These are phyloP conservation scores for Sebastes schlegelii DNA, from an alignment of 2,113 vertebrate genomes.

Conservation along the genomic window DNA sequence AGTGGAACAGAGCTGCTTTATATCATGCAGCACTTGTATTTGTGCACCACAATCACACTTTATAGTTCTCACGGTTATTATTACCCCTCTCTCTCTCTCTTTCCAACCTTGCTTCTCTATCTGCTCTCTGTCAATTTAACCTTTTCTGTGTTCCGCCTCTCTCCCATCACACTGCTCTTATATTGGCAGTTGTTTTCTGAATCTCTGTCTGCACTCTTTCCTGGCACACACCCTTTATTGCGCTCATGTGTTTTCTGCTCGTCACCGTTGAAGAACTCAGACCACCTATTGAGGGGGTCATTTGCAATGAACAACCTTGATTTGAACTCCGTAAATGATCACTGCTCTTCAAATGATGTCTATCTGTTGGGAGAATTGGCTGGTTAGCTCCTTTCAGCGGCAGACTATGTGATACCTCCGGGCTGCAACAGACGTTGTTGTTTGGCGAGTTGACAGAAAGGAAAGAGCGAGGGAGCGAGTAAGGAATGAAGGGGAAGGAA, in stretches of 20 bases:
- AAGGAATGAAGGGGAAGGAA: background rate
- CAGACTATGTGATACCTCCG: background rate
- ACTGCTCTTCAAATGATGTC: constrained; percentile 8
- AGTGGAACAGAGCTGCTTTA: constrained; percentile 56
- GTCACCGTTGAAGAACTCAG: constrained; percentile 5
- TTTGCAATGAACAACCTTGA: constrained; percentile 1
- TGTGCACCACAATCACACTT: constrained; percentile 29
- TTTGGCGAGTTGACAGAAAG: constrained; percentile 30
- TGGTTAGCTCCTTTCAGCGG: background rate
- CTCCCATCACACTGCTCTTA: background rate
- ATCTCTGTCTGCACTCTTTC: constrained; percentile 12
- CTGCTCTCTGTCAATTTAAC: constrained; percentile 41
- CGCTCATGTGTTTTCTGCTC: constrained; percentile 17
- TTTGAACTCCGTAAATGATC: constrained; percentile 32
- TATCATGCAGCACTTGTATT: constrained; percentile 48
- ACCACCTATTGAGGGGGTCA: background rate
- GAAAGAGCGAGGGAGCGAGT: constrained; percentile 3
- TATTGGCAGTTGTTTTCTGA: constrained; percentile 9
- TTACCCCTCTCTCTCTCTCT: constrained; percentile 6
- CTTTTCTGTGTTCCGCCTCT: constrained; percentile 6
- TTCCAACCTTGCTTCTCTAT: constrained; percentile 15
- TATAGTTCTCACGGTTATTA: constrained; percentile 37
- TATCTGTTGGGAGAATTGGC: constrained; percentile 5
- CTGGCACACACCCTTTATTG: constrained; percentile 25
- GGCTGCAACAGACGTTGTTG: constrained; percentile 28